Base-by-base conservation (phyloP, 2,888 invertebrate species). In the Tetragonula carbonaria region DNA sequence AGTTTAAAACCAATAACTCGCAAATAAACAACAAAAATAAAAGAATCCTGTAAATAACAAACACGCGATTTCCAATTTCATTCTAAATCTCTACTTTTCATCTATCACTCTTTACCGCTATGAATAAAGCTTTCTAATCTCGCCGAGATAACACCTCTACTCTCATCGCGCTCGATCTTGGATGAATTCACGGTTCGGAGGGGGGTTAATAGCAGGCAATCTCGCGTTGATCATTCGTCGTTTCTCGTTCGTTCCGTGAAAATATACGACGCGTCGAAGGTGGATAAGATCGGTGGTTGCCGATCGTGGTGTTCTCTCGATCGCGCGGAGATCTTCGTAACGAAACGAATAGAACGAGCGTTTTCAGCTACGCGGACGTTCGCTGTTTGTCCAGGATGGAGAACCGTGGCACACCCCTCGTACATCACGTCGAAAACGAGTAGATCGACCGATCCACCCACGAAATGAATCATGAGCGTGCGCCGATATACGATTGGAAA, bases 371-470 rank as follows among this genome's bases (percentile, higher is more conserved):
- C 82, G 75, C 55, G 82, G 72, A 78, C 74, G 77, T 80, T 57
- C 78, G 62, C 53, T 71, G 67, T 45, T 8, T 8, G 45, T 65
- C 33, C 84, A 63, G 65, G 55, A 80, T 78, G 65, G 74, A 66
- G 72, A 62, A 51, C 50, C 75, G 23, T 5, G 72, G 74, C 84
- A 84, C 82, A 86, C 84, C 78, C 78, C 75, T 87, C 78, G 77
- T 84, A 81, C 79, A 84, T 89, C 85, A 67, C 82, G 70, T 85
- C 72, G 70, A 84, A 74, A 84, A 74, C 81, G 72, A 66, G 65
- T 66, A 76, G 84, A 87, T 84, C 87, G 83, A 53, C 45, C 82
- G 87, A 89, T 84, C 87, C 81, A 89, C 79, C 89, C 84, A 78
- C 82, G 89, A 89, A 89, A 87, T 87, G 78, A 89, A 87, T 80